Evolutionary conservation across 2,888 invertebrate species (phyloP).

Genomic region (Drosophila diplacantha): DNA sequence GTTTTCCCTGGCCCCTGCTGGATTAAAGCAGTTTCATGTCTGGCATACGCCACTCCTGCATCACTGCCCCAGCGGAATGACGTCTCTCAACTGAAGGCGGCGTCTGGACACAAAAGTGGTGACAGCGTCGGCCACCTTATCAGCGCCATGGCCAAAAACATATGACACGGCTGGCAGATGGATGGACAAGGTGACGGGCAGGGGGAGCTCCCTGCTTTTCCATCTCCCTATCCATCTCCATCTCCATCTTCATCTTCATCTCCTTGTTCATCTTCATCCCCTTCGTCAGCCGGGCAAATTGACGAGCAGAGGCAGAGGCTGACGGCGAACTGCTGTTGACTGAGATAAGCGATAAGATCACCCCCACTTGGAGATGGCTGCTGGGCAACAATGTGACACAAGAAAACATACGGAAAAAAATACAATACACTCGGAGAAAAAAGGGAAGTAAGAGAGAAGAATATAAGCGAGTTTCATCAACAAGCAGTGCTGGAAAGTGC

Average conservation of each 20-base stretch:
- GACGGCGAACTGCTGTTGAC: constrained; percentile 44
- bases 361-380: constrained; percentile 40
- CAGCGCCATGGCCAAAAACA: constrained; percentile 40
- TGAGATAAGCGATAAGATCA: constrained; percentile 61
- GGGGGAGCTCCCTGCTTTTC: neutral
- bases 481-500: neutral
- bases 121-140: constrained; percentile 52
- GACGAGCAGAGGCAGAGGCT: neutral
- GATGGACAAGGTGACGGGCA: neutral
- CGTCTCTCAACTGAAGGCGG: constrained; percentile 40
- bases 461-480: neutral
- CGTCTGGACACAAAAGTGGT: constrained; percentile 54
- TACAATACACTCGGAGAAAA: neutral
- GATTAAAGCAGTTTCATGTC: constrained; percentile 1
- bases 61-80: constrained; percentile 18
- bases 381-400: constrained; percentile 34
- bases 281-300: neutral
- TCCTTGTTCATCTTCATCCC: neutral
- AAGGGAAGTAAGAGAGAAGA: neutral
- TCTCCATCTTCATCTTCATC: neutral
- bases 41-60: constrained; percentile 5
- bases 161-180: constrained; percentile 3
- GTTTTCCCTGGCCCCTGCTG: neutral
- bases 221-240: neutral
- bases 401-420: neutral